Evolutionary conservation across 2,888 invertebrate species (phyloP), one percentile per base, ranked within the genome.

Genomic region (Meteorus cinctellus): DNA sequence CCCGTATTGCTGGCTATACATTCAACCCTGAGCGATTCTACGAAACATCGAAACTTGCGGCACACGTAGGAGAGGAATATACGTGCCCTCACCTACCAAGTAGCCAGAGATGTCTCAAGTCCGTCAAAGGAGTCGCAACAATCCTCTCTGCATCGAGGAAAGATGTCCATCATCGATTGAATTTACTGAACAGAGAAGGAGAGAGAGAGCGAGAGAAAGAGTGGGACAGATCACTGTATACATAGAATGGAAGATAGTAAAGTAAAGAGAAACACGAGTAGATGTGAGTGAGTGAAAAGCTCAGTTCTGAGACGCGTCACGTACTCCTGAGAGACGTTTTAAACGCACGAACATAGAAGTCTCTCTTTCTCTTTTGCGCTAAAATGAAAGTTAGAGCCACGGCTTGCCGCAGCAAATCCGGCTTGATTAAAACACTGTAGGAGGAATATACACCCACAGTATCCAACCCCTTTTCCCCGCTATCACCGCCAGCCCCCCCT

Each of bases 381-480:
- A 88, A 89, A 89, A 89, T 87, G 89, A 89, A 89, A 89, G 89
- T 89, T 89, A 86, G 87, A 85, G 85, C 87, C 84, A 86, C 86
- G 86, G 89, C 86, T 89, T 89, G 88, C 89, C 89, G 81, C 89
- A 88, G 89, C 89, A 89, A 89, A 89, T 89, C 89, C 89, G 87
- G 88, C 89, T 89, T 89, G 89, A 89, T 89, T 89, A 89, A 89
- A 89, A 89, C 89, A 88, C 88, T 88, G 88, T 86, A 87, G 87
- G 86, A 89, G 86, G 86, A 88, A 87, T 86, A 81, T 80, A 81
- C 75, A 79, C 77, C 77, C 86, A 83, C 83, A 84, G 83, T 72
- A 77, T 78, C 76, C 73, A 74, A 85, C 85, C 86, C 86, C 86
- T 85, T 86, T 84, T 81, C 77, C 60, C 10, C 69, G 63, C 45